These are phyloP conservation scores for Lottia gigantea DNA, from an alignment of 2,888 invertebrate genomes.

Conservation along the genomic window DNA sequence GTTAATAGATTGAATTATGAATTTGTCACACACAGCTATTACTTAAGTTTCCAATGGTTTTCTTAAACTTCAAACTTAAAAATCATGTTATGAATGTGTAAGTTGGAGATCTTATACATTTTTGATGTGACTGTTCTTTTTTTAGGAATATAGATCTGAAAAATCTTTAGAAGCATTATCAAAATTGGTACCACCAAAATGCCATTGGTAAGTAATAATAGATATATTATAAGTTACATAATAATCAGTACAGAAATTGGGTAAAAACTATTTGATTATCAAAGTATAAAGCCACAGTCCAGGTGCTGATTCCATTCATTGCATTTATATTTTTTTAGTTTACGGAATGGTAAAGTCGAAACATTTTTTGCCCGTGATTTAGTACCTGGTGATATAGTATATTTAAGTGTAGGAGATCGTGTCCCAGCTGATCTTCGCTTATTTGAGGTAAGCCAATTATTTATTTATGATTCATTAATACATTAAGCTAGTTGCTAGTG, in stretches of 20 bases:
- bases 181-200: slow-evolving; percentile 95
- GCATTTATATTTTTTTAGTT: slow-evolving; percentile 71
- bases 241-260: too few species aligned
- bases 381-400: slow-evolving; percentile 96
- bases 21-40: neutral
- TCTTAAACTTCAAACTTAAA: too few species aligned
- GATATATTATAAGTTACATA: neutral
- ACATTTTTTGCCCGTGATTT: slow-evolving; percentile 93
- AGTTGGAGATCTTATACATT: neutral
- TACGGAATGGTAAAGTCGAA: slow-evolving; percentile 87
- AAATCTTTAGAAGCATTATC: slow-evolving; percentile 96
- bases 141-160: slow-evolving; percentile 86
- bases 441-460: slow-evolving; percentile 76
- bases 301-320: too few species aligned
- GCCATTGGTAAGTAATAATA: slow-evolving; percentile 77
- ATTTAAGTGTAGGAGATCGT: slow-evolving; percentile 92
- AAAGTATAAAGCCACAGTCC: too few species aligned
- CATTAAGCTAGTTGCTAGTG: too few species aligned
- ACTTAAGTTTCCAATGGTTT: too few species aligned
- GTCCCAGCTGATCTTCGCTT: slow-evolving; percentile 96
- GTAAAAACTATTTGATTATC: too few species aligned
- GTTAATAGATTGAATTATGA: neutral
- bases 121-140: slow-evolving; percentile 17
- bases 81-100: too few species aligned
- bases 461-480: neutral